Conservation (phyloP, 2,113 vertebrate species). For the Hypocryptadius cinnamomeus region DNA sequence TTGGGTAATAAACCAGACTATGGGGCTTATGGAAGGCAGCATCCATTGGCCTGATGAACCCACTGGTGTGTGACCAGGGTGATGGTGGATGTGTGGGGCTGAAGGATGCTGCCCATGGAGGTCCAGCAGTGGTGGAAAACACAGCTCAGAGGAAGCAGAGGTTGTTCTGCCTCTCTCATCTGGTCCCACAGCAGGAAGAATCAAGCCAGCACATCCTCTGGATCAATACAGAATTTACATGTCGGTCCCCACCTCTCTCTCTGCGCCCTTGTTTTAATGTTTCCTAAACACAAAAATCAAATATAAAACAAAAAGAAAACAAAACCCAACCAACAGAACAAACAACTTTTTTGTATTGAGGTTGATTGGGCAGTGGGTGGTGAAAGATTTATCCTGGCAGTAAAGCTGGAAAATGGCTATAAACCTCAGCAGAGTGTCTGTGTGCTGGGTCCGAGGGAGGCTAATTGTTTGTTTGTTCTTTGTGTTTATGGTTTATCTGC, state of each 20-base stretch:
- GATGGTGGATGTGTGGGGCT: not conserved
- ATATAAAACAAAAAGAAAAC: not conserved
- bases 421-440: constrained; percentile 42
- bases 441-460: constrained; percentile 50
- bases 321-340: not conserved
- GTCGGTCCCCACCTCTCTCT: not conserved
- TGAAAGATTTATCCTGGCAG: constrained; percentile 53
- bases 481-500: constrained; percentile 60
- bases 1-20: not conserved
- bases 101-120: not conserved
- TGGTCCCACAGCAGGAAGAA: not conserved
- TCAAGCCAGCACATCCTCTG: not conserved
- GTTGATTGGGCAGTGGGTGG: constrained; percentile 39
- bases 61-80: not conserved
- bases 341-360: not conserved
- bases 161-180: not conserved
- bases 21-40: not conserved
- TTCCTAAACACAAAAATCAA: not conserved
- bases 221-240: not conserved
- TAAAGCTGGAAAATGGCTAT: constrained; percentile 60
- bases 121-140: not conserved
- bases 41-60: not conserved
- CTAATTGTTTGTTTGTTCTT: constrained; percentile 67
- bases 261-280: not conserved
- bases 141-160: not conserved